Percentiles rank a stretch among this genome's conserved stretches.
These are phyloP conservation scores for Ostrea edulis DNA, from an alignment of 1,140 invertebrate species.

Conservation along the genomic window DNA sequence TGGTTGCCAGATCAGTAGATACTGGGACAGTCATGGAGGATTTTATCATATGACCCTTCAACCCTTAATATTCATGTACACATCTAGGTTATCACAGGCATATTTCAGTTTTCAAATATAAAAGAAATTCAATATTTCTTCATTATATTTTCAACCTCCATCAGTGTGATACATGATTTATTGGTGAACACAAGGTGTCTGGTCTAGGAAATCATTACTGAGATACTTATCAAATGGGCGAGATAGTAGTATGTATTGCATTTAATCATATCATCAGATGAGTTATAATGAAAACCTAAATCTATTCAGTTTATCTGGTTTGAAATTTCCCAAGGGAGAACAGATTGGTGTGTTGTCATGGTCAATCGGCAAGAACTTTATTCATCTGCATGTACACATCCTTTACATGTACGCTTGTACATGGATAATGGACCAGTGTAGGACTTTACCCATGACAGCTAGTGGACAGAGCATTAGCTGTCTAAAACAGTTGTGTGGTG, in stretches of 20 bases:
- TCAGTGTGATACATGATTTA: not conserved
- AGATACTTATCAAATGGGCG: slow-evolving; percentile 7
- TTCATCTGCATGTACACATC: not conserved
- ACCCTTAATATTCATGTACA: not conserved
- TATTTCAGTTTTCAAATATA: not conserved
- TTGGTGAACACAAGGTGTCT: not conserved
- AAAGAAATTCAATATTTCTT: slow-evolving; percentile 8
- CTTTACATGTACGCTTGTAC: not conserved
- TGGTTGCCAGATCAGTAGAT: not conserved
- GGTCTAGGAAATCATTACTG: slow-evolving; percentile 9
- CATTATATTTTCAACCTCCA: not conserved
- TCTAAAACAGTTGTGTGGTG: not conserved
- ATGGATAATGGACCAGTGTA: not conserved
- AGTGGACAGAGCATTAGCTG: not conserved
- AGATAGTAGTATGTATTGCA: slow-evolving; percentile 23
- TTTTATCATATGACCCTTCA: not conserved
- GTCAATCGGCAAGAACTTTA: not conserved
- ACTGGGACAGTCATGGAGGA: not conserved
- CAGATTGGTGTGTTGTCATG: not conserved
- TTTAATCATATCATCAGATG: not conserved
- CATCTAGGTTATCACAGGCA: not conserved
- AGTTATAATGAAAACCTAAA: slow-evolving; percentile 13
- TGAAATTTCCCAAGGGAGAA: not conserved
- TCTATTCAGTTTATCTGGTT: slow-evolving; percentile 17
- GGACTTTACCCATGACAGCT: not conserved